Conservation (phyloP, 2,797 vertebrate species). For the Chelon auratus region DNA sequence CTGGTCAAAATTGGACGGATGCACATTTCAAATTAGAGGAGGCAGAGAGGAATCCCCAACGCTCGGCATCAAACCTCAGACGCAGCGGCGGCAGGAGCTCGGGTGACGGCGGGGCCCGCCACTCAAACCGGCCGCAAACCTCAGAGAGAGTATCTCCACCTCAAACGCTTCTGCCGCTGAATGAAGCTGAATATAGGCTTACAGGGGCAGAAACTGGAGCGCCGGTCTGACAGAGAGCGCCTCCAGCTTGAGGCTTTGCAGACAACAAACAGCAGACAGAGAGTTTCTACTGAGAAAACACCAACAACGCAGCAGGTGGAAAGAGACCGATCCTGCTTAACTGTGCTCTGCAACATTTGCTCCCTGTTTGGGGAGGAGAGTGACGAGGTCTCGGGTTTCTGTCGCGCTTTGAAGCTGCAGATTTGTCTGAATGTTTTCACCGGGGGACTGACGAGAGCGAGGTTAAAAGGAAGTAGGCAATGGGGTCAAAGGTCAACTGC, state of each 20-base stretch:
- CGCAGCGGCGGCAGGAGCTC: slow-evolving; percentile 1
- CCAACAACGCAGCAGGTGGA: too few species aligned
- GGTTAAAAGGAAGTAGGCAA: not conserved
- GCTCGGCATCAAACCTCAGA: slow-evolving; percentile 31
- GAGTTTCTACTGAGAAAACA: too few species aligned
- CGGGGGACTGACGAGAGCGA: not conserved
- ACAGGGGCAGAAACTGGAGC: not conserved
- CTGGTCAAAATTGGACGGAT: slow-evolving; percentile 36
- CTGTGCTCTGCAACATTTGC: too few species aligned
- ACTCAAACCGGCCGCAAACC: slow-evolving; percentile 34
- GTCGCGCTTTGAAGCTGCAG: not conserved
- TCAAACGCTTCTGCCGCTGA: slow-evolving; percentile 2
- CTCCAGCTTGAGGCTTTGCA: too few species aligned
- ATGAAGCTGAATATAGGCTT: slow-evolving; percentile 5
- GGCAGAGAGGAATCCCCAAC: slow-evolving; percentile 27
- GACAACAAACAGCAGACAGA: too few species aligned
- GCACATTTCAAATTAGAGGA: slow-evolving; percentile 44
- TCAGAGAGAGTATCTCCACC: slow-evolving; percentile 30
- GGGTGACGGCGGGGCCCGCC: slow-evolving; percentile 17
- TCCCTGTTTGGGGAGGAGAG: too few species aligned
- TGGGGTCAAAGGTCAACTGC: slow-evolving; percentile 58
- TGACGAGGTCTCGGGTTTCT: not conserved
- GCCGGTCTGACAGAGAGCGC: not conserved
- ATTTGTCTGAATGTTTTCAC: not conserved
- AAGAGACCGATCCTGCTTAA: too few species aligned